Base-by-base conservation (phyloP, 2,797 vertebrate genomes). In the Brotogeris chrysoptera region DNA sequence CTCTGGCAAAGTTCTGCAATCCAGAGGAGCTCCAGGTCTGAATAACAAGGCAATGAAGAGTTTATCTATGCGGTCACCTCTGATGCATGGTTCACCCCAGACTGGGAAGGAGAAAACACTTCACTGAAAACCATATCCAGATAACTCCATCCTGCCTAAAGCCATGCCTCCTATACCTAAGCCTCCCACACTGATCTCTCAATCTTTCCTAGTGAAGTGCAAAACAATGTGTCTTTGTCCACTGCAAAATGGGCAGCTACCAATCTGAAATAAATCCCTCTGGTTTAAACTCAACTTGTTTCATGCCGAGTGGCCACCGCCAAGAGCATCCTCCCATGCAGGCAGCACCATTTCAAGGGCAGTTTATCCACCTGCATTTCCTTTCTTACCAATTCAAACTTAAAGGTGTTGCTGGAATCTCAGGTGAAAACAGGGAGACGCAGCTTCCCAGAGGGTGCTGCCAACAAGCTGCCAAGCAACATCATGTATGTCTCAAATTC, bases 171-270 rank as follows among this genome's bases (percentile, higher is more conserved):
- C 23, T 49, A 2, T 1, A 5, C 11, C 38, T 18, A 8, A 52
- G 16, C 16, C 9, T 89, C 60, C 41, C 13, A 21, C 2, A 1
- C 11, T 9, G n/a, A n/a, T 19, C 77, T 49, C 49, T 1, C 1
- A 46, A 23, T 30, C 53, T 52, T 78, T n/a, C 49, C 72, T 19
- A 27, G 27, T 4, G 30, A 69, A 21, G 4, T 68, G 53, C 25
- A 72, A 72, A 68, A 59, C 10, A 52, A 21, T 0, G 10, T 8
- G 34, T 6, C 15, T 16, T 32, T 41, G 6, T 13, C 71, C 53
- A 10, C 0, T 28, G 70, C 60, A 46, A 55, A 78, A 81, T 1
- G n/a, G 36, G 52, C 59, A 77, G 28, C 36, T 16, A 27, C 11
- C 36, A 11, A 34, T 17, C n/a, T 8, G 15, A n/a, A 43, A 59